Conservation (phyloP, 2,888 invertebrate genomes). For the Bugulina stolonifera region DNA sequence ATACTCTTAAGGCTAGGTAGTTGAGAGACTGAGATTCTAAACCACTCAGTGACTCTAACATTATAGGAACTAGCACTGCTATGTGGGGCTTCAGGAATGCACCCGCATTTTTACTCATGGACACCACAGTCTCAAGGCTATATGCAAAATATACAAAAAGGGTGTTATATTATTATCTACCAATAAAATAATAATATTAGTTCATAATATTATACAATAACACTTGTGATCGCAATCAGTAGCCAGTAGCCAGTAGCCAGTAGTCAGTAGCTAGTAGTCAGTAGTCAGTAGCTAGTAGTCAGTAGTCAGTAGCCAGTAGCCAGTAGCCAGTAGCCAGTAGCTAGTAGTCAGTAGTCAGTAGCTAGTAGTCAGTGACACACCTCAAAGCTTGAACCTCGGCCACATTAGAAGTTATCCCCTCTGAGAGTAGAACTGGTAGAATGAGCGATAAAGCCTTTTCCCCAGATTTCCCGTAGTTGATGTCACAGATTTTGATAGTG, state of each 20-base stretch:
- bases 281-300: too few relatives aligned
- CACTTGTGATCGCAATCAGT: too few relatives aligned
- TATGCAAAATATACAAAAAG: too few relatives aligned
- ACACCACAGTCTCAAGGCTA: constrained; percentile 77
- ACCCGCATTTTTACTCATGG: constrained; percentile 74
- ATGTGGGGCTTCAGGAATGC: constrained; percentile 73
- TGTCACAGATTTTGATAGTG: constrained; percentile 51
- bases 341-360: not conserved
- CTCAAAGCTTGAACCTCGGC: constrained; percentile 72
- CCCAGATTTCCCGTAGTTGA: constrained; percentile 45
- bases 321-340: too few relatives aligned
- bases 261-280: too few relatives aligned
- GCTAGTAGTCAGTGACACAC: constrained; percentile 45
- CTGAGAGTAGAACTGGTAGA: constrained; percentile 72
- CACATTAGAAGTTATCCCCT: constrained; percentile 73
- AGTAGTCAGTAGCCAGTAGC: too few relatives aligned
- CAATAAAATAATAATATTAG: too few relatives aligned
- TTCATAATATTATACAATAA: too few relatives aligned
- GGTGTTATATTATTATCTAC: too few relatives aligned
- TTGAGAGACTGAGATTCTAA: constrained; percentile 75
- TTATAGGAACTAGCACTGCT: constrained; percentile 71
- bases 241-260: too few relatives aligned
- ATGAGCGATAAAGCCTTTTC: constrained; percentile 54
- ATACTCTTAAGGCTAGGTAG: constrained; percentile 69
- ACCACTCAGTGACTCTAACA: constrained; percentile 69